phyloP scores from a whole-genome alignment of 2,888 invertebrate species.

The Stegana nigrithorax region DNA sequence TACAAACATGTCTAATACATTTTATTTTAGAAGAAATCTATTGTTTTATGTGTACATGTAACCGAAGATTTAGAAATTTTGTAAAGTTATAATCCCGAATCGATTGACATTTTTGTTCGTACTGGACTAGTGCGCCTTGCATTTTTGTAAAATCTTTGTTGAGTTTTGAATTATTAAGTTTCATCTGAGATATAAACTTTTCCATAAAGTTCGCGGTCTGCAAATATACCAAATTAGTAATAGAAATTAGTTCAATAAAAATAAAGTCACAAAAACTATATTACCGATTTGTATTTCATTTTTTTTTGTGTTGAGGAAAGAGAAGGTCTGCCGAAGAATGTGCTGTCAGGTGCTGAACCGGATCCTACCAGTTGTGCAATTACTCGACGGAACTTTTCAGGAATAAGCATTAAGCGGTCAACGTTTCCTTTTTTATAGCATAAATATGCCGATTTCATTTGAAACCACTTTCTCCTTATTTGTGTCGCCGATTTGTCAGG shows the following conservation, averaged over 20 bases:
- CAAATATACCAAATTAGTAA: neutral
- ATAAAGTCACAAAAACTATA: neutral
- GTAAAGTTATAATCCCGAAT: constrained; percentile 43
- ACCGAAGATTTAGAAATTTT: no score
- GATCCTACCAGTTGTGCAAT: constrained; percentile 61
- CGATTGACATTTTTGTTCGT: constrained; percentile 49
- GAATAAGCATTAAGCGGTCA: constrained; percentile 57
- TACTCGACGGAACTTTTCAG: constrained; percentile 53
- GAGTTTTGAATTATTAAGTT: constrained; percentile 44
- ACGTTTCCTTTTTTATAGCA: constrained; percentile 62
- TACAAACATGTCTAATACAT: no score
- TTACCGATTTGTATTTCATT: neutral
- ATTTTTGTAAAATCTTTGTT: constrained; percentile 45
- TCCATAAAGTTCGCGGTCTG: constrained; percentile 9
- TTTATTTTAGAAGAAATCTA: no score
- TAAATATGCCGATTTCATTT: constrained; percentile 62
- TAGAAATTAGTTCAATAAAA: neutral
- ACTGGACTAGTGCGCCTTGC: constrained; percentile 49
- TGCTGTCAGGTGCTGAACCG: constrained; percentile 36
- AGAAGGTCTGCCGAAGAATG: no score
- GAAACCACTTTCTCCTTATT: constrained; percentile 61
- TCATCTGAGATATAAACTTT: constrained; percentile 41
- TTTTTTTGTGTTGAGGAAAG: neutral
- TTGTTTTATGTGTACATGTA: no score
- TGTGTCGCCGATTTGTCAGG: constrained; percentile 61